Conservation (phyloP, 2,113 vertebrate genomes). For the Tursiops truncatus region DNA sequence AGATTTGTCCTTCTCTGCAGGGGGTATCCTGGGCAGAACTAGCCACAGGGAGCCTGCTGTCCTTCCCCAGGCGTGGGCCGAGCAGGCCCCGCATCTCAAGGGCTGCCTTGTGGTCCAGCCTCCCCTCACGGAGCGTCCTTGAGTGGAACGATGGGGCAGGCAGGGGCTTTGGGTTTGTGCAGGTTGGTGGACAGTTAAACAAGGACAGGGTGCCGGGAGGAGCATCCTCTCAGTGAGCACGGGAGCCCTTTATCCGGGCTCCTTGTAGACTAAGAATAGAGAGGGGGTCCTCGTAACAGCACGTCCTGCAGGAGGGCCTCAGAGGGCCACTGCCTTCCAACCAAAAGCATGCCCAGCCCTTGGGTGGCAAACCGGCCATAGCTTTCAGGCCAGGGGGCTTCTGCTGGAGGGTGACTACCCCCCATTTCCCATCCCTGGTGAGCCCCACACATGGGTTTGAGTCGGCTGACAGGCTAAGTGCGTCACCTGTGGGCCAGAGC, state of each 20-base stretch:
- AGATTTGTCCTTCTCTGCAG: not conserved
- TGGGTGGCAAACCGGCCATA: rapidly evolving
- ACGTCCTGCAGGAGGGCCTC: not conserved
- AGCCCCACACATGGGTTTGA: rapidly evolving
- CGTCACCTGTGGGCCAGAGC: not conserved
- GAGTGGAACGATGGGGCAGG: not conserved
- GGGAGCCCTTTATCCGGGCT: rapidly evolving
- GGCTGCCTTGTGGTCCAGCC: not conserved
- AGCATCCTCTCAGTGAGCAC: not conserved
- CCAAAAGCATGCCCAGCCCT: not conserved
- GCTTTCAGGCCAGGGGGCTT: not conserved
- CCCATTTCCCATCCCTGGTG: not conserved
- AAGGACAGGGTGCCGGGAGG: rapidly evolving
- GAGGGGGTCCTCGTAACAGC: not conserved
- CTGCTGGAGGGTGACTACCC: rapidly evolving
- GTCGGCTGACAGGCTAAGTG: not conserved
- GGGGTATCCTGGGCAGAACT: not conserved
- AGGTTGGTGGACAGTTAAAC: not conserved
- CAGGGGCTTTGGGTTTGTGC: not conserved
- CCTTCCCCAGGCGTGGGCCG: rapidly evolving
- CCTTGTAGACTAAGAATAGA: not conserved
- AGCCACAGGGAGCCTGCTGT: not conserved
- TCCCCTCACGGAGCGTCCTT: not conserved
- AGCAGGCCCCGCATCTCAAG: too few species aligned
- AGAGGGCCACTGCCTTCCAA: not conserved